phyloP scores from a whole-genome alignment of 2,113 vertebrate genomes.

The Lycaon pictus region DNA sequence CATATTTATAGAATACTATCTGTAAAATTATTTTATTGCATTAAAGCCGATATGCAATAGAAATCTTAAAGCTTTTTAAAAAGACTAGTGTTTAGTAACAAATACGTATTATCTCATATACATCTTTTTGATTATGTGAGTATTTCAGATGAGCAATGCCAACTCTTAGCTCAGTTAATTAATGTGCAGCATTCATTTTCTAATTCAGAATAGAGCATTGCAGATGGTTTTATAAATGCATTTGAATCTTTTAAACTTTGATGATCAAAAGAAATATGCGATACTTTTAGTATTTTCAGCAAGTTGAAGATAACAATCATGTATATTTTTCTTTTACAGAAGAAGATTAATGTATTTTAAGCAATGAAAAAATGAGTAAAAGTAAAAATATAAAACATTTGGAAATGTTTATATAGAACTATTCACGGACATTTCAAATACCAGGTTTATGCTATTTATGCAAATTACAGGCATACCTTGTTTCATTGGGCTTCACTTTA shows the following conservation, averaged over 20 bases:
- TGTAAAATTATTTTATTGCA: not conserved
- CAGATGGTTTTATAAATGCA: conserved; percentile 6
- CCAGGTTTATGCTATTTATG: not conserved
- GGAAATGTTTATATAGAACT: not conserved
- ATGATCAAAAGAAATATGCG: not conserved
- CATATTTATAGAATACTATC: not conserved
- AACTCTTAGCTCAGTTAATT: conserved; percentile 19
- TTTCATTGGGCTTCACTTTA: not conserved
- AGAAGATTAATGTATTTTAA: conserved; percentile 9
- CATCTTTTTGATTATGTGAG: not conserved
- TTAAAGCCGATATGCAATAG: not conserved
- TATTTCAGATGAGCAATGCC: not conserved
- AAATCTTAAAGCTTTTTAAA: not conserved
- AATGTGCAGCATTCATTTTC: not conserved
- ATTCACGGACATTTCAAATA: conserved; percentile 1
- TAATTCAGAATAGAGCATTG: not conserved
- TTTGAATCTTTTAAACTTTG: not conserved
- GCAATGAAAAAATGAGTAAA: not conserved
- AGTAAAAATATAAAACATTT: not conserved
- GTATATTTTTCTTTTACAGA: not conserved
- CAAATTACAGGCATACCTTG: not conserved
- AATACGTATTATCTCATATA: not conserved
- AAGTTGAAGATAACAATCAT: conserved; percentile 1
- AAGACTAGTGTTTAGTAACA: not conserved
- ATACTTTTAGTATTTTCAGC: not conserved